phyloP scores from a whole-genome alignment of 2,888 invertebrate species.

The Elegia similella region DNA sequence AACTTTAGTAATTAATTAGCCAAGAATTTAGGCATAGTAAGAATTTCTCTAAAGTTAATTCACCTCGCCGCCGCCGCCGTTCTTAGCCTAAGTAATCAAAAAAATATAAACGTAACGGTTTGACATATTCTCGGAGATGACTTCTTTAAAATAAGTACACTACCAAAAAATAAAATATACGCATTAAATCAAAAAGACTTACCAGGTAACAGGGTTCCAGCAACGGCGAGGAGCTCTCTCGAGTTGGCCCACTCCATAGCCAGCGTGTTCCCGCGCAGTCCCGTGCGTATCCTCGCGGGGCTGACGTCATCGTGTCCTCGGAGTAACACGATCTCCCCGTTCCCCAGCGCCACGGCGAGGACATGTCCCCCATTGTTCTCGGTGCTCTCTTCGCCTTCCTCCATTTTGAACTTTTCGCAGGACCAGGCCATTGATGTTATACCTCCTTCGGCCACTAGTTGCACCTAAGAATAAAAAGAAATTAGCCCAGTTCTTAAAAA shows the following conservation, averaged over 20 bases:
- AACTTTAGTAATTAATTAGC: too few species aligned
- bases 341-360: constrained; percentile 92
- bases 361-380: constrained; percentile 85
- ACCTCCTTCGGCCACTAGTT: constrained; percentile 91
- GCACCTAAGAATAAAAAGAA: constrained; percentile 71
- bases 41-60: too few species aligned
- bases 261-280: constrained; percentile 88
- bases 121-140: too few species aligned
- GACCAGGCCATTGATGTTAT: constrained; percentile 98
- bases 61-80: too few species aligned
- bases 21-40: too few species aligned
- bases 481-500: too few species aligned
- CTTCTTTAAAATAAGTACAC: too few species aligned
- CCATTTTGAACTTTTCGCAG: constrained; percentile 99
- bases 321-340: constrained; percentile 94
- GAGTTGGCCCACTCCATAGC: constrained; percentile 99
- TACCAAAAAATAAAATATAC: too few species aligned
- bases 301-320: constrained; percentile 96
- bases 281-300: constrained; percentile 92
- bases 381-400: constrained; percentile 91
- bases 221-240: constrained; percentile 94
- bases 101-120: too few species aligned
- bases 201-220: constrained; percentile 85
- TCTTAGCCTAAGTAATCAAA: too few species aligned
- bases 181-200: constrained; percentile 21